phyloP scores from a whole-genome alignment of 2,113 vertebrate species.

The Epinephelus fuscoguttatus region DNA sequence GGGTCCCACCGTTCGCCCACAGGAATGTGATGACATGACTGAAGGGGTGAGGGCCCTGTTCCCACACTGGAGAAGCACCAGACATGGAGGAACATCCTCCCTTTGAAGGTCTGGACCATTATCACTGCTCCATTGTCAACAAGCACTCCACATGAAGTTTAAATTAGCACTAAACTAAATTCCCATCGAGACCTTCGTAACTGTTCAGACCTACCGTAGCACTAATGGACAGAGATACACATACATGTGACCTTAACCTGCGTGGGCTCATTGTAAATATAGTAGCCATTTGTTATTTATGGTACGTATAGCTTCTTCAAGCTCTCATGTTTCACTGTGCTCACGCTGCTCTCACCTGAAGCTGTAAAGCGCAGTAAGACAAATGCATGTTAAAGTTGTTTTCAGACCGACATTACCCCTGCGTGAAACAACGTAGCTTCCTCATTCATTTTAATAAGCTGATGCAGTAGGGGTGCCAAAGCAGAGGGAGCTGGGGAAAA shows the following conservation, averaged over 20 bases:
- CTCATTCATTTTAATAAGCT: not conserved
- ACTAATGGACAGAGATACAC: not conserved
- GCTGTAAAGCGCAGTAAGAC: not conserved
- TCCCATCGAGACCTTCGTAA: conserved; percentile 3
- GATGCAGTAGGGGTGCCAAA: not conserved
- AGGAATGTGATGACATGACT: conserved; percentile 73
- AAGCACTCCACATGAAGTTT: conserved; percentile 18
- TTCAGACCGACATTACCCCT: not conserved
- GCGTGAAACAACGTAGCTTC: not conserved
- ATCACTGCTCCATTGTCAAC: conserved; percentile 41
- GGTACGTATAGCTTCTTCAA: not conserved
- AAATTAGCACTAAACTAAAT: conserved; percentile 31
- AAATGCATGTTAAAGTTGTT: not conserved
- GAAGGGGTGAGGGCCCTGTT: conserved; percentile 52
- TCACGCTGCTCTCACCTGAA: conserved; percentile 20
- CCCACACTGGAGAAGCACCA: conserved; percentile 51
- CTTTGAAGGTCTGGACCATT: conserved; percentile 48
- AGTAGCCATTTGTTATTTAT: conserved; percentile 26
- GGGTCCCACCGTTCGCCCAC: conserved; percentile 41
- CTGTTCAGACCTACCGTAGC: not conserved
- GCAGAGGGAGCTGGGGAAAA: not conserved
- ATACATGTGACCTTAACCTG: conserved; percentile 7
- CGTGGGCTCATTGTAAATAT: conserved; percentile 17
- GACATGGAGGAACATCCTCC: conserved; percentile 32
- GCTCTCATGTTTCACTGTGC: conserved; percentile 11